These are phyloP conservation scores for Tamias sibiricus DNA, from an alignment of 2,113 vertebrate species.

Conservation along the genomic window DNA sequence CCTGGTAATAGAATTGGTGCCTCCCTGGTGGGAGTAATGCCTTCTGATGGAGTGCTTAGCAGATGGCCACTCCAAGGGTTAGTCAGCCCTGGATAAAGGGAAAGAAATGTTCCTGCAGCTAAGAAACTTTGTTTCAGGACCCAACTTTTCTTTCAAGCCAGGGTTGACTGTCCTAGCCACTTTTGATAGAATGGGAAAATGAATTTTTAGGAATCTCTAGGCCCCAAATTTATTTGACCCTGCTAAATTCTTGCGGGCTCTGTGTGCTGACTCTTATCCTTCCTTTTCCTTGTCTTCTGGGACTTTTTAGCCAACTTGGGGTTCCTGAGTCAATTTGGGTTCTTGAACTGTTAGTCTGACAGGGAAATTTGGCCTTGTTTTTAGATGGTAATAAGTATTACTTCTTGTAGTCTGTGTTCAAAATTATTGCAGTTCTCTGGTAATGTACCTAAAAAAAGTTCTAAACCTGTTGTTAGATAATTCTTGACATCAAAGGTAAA, in stretches of 20 bases:
- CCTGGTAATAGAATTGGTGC: neutral
- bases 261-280: neutral
- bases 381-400: conserved; percentile 64
- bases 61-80: neutral
- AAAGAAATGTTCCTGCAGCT: neutral
- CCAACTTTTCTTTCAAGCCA: neutral
- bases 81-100: neutral
- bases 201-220: neutral
- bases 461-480: conserved; percentile 61
- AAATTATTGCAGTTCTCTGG: conserved; percentile 70
- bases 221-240: neutral
- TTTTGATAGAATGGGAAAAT: neutral
- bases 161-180: neutral
- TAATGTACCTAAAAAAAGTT: conserved; percentile 66
- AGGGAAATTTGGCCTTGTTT: neutral
- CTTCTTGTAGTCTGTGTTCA: conserved; percentile 71
- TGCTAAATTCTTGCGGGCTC: neutral
- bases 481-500: conserved; percentile 82
- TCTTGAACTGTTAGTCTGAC: neutral
- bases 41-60: neutral
- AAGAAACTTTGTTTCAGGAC: neutral
- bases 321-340: neutral
- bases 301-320: neutral
- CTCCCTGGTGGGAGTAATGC: neutral
- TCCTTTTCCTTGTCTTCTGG: neutral